Base-by-base conservation (phyloP, 2,113 vertebrate species). In the Gorsachius goisagi region DNA sequence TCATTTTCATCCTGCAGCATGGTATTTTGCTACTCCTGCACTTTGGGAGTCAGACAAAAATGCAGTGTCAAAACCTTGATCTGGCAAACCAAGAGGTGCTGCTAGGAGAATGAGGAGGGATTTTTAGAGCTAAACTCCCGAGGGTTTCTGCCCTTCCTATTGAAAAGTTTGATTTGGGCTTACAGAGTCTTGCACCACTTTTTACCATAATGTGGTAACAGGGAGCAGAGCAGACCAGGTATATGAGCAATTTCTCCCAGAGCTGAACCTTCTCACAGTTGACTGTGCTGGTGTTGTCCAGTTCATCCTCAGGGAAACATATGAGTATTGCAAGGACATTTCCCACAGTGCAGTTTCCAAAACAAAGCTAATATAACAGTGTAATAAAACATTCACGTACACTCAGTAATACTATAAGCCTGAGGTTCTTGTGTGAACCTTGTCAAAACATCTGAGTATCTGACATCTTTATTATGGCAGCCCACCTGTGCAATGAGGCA, bases 401-500 rank as follows among this genome's bases (percentile, higher is more conserved):
- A 16, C 12, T 47, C 12, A 44, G 19, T 7, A 53, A 49, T 32
- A 41, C 11, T 63, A 8, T 49, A 60, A 88, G 5, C 5, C 41
- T 52, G 67, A 76, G 4, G 8, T 58, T 69, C 55, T 73, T 68
- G 11, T 47, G 47, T 41, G 35, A 32, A n/a, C 8, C 28, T 68
- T 73, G 32, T 45, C 32, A 67, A 76, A 93, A 66, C 9, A 47
- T 32, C 62, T 56, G 39, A 64, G 55, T 60, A 62, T 37, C 17
- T 88, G 39, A 49, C 4, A 24, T 39, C 30, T 47, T 74, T 62
- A 45, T 80, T 71, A 78, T 5, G 11, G 41, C 37, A 84, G 58
- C 21, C 53, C 66, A 7, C 10, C 18, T 33, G 6, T 0, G 1
- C 1, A 11, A 26, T 47, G 49, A 83, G 32, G 28, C 17, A 7